phyloP scores from a whole-genome alignment of 2,797 vertebrate species.

The Salarias fasciatus region DNA sequence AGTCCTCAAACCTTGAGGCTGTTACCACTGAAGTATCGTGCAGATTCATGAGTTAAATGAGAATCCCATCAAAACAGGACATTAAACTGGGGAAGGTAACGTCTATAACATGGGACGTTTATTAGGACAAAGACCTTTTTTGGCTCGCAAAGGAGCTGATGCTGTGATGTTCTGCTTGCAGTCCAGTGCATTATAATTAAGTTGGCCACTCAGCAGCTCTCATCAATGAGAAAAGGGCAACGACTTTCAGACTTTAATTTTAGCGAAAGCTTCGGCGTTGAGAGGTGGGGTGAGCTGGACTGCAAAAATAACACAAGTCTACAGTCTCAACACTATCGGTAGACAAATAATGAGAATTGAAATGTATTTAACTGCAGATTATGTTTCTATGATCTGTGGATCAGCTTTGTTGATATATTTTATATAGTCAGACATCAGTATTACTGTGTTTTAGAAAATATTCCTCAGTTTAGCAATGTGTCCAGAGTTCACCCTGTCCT shows the following conservation, averaged over 20 bases:
- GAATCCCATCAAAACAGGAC: conserved; percentile 28
- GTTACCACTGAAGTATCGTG: conserved; percentile 13
- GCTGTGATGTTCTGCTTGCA: conserved; percentile 41
- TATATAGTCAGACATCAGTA: too few species aligned
- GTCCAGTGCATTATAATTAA: conserved; percentile 60
- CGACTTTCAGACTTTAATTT: conserved; percentile 44
- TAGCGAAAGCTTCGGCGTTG: conserved; percentile 32
- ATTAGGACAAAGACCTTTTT: conserved; percentile 68
- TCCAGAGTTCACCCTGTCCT: too few species aligned
- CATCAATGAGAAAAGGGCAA: conserved; percentile 53
- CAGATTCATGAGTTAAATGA: conserved; percentile 22
- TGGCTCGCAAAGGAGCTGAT: conserved; percentile 63
- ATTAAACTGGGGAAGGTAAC: conserved; percentile 19
- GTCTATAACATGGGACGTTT: conserved; percentile 38
- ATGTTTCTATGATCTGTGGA: background rate
- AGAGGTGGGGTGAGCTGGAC: conserved; percentile 18
- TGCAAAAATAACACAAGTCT: conserved; percentile 8
- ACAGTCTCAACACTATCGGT: background rate
- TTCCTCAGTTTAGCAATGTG: too few species aligned
- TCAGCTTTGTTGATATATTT: background rate
- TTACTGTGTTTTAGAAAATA: too few species aligned
- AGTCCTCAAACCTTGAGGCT: conserved; percentile 28
- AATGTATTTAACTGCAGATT: background rate
- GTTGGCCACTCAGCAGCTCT: conserved; percentile 53
- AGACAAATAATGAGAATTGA: background rate